Evolutionary conservation across 35 echinoderm and acorn worm genomes (phyloP).

Genomic region (Apostichopus japonicus): DNA sequence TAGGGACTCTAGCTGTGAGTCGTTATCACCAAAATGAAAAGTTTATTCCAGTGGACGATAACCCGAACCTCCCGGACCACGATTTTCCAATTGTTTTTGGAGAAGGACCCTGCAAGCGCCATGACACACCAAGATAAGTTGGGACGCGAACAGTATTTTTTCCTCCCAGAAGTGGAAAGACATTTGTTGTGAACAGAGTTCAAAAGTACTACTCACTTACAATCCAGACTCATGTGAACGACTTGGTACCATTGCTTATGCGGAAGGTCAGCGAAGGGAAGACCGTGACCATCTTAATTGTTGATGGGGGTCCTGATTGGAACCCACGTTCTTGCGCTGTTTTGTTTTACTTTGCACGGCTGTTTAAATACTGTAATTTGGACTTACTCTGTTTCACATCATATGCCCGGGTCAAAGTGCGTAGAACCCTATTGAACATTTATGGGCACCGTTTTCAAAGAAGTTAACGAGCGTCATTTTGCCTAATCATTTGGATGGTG

Average conservation of each 20-base stretch:
- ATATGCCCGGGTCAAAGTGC: conserved; percentile 47
- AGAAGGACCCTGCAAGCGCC: background rate
- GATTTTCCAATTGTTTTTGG: conserved; percentile 19
- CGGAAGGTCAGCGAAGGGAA: background rate
- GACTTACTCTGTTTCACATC: conserved; percentile 26
- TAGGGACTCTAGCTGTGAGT: conserved; percentile 43
- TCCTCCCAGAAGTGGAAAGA: background rate
- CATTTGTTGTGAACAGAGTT: background rate
- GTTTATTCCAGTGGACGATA: conserved; percentile 21
- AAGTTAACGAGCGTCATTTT: background rate
- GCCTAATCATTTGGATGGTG: background rate
- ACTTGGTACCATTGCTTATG: background rate
- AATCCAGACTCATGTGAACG: conserved; percentile 20
- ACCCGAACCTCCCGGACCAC: conserved; percentile 44
- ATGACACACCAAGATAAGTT: background rate
- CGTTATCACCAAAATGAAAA: conserved; percentile 43
- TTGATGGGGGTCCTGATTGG: conserved; percentile 62
- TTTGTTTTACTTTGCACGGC: background rate
- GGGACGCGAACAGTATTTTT: background rate
- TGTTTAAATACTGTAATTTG: conserved; percentile 40
- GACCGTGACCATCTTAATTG: conserved; percentile 7
- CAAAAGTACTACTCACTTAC: background rate
- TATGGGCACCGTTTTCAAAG: background rate
- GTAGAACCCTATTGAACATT: conserved; percentile 58
- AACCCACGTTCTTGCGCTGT: background rate